Conservation (phyloP, 2,797 vertebrate genomes). For the Nasua narica region DNA sequence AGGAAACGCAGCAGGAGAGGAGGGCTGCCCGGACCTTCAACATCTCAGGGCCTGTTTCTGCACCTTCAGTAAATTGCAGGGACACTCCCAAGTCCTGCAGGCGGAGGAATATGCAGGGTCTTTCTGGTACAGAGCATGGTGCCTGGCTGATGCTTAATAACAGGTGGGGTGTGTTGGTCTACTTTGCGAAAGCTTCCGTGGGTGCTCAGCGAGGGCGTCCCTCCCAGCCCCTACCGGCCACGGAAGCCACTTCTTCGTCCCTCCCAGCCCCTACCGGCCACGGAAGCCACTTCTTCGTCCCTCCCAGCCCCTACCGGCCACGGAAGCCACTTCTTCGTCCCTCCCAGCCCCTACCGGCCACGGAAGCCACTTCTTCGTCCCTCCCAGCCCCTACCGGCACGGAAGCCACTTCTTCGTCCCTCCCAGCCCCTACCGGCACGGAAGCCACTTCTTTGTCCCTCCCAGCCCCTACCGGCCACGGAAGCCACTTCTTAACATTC, state of each 20-base stretch:
- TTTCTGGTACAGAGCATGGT: fast-evolving
- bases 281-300: no score
- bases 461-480: no score
- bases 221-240: not conserved
- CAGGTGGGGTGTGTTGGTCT: not conserved
- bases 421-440: fast-evolving
- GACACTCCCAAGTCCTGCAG: fast-evolving
- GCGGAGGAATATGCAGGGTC: not conserved
- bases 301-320: no score
- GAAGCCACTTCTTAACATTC: no score
- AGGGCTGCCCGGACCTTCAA: not conserved
- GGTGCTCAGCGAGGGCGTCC: not conserved
- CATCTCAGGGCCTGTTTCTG: not conserved
- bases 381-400: no score
- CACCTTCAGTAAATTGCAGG: not conserved
- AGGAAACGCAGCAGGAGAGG: not conserved
- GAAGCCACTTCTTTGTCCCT: not conserved
- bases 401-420: no score
- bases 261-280: no score
- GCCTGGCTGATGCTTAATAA: not conserved
- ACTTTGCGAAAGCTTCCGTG: not conserved
- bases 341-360: no score
- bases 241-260: no score
- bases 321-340: no score
- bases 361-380: no score